Percentiles rank a stretch among this genome's conserved stretches.
These are phyloP conservation scores for Prolemur simus DNA, from an alignment of 2,113 vertebrate species.

Conservation along the genomic window DNA sequence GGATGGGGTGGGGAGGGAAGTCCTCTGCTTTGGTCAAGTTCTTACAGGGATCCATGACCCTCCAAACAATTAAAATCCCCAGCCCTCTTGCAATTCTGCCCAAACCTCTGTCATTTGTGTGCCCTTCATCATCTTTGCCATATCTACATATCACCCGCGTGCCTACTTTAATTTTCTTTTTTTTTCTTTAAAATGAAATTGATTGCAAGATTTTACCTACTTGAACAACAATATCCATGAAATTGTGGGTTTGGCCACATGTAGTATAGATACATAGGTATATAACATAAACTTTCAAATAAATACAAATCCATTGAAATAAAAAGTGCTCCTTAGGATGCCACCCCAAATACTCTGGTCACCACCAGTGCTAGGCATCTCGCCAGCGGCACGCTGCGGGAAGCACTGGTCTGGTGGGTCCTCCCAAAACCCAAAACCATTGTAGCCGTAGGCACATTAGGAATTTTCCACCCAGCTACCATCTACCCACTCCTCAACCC, in stretches of 20 bases:
- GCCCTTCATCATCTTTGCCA: not conserved
- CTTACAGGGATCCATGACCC: not conserved
- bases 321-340: not conserved
- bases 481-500: not conserved
- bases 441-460: not conserved
- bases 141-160: no score
- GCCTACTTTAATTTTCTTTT: not conserved
- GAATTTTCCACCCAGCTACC: not conserved
- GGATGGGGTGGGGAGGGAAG: not conserved
- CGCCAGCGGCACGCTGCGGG: not conserved
- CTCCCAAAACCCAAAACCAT: fast-evolving
- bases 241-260: not conserved
- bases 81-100: not conserved
- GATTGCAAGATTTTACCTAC: not conserved
- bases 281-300: not conserved
- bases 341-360: not conserved
- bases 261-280: not conserved
- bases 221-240: not conserved
- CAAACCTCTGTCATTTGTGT: not conserved
- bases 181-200: constrained; percentile 5
- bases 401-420: not conserved
- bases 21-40: not conserved
- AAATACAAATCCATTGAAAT: not conserved
- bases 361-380: not conserved
- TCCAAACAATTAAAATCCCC: not conserved